Base-by-base conservation (phyloP, 2,113 vertebrate genomes). In the Petaurus breviceps region DNA sequence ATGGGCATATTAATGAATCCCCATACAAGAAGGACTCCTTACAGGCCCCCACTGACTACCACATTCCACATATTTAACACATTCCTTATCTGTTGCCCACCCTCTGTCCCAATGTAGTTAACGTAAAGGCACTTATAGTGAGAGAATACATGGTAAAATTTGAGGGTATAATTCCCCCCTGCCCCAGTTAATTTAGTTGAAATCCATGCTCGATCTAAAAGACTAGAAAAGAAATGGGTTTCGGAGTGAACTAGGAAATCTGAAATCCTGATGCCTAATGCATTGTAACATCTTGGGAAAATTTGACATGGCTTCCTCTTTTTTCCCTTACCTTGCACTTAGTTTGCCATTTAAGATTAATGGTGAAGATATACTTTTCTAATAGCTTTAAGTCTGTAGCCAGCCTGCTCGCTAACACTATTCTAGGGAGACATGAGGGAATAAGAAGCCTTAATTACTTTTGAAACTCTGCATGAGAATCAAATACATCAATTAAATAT, bases 271-370 rank as follows among this genome's bases (percentile, higher is more conserved):
- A 95, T 97, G 84, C 95, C 95, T 95, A 50, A 91, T 90, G 92
- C 95, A 94, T 95, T 91, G 25, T 53, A n/a, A 53, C 52, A 90
- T n/a, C 46, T 19, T 26, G 4, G 6, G 19, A 97, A 96, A 54
- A 77, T 53, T 90, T 94, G 90, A 89, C 84, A 96, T 93, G 11
- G 12, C 57, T 96, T 91, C 92, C 92, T 96, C 57, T 93, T 54
- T 94, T 43, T 97, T 1, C 9, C 96, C 43, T 97, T 95, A 90
- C 92, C 94, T 95, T 98, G 50, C 90, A 46, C 91, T 97, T 96
- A 95, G 96, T 92, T 97, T 98, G 98, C 96, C 97, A 97, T 97
- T 98, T 97, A 53, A 51, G 97, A 98, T 97, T 98, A 98, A 97
- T 97, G 94, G 89, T 96, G 95, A 94, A 96, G 68, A 94, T 96